phyloP scores from a whole-genome alignment of 2,797 vertebrate species.

The Syndactyla subalaris region DNA sequence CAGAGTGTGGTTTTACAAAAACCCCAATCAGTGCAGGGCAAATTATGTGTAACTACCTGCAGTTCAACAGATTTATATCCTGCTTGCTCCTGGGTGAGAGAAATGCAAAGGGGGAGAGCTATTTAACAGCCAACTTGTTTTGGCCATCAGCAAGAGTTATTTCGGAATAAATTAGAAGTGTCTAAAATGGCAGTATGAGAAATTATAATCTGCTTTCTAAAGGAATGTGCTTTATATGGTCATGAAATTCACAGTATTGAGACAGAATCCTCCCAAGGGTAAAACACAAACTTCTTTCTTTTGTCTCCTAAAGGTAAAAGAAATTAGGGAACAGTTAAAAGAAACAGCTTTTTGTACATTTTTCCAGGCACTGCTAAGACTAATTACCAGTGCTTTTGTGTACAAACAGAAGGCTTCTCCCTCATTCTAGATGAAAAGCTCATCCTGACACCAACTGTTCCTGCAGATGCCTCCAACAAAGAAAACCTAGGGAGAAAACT shows the following conservation, averaged over 20 bases:
- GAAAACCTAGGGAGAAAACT: neutral
- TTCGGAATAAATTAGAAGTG: neutral
- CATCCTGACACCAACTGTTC: slow-evolving; percentile 42
- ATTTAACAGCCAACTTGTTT: neutral
- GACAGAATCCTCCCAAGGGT: neutral
- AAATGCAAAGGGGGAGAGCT: neutral
- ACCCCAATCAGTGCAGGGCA: neutral
- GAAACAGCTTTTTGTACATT: neutral
- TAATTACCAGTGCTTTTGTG: slow-evolving; percentile 15
- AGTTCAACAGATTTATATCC: neutral
- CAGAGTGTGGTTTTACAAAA: neutral
- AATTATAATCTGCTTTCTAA: neutral
- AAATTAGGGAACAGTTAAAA: neutral
- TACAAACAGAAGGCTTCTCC: slow-evolving; percentile 43
- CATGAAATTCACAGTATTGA: rapidly evolving
- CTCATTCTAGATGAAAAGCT: slow-evolving; percentile 1
- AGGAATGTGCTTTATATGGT: neutral
- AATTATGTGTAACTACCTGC: neutral
- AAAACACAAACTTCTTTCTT: neutral
- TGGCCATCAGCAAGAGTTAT: neutral
- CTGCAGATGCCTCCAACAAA: slow-evolving; percentile 31
- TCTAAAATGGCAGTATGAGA: neutral
- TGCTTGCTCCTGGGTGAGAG: neutral
- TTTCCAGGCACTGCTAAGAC: neutral
- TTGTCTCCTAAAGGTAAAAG: slow-evolving; percentile 1